Evolutionary conservation across 35 echinoderm and acorn worm species (phyloP).

Genomic region (Apostichopus parvimensis): DNA sequence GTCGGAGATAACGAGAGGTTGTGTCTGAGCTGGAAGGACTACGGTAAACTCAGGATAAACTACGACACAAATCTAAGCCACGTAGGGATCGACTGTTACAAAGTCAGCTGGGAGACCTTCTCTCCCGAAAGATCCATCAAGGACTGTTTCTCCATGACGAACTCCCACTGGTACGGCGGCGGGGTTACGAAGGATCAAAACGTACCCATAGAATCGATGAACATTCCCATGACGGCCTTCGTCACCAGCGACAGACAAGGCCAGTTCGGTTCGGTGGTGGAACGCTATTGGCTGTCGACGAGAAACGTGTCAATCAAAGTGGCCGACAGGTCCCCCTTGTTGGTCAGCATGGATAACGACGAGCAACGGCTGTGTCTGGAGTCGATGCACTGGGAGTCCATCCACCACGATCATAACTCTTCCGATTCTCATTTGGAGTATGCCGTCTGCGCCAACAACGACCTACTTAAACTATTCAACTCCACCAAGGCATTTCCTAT

Average conservation of each 20-base stretch:
- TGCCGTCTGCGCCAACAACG: conserved; percentile 33
- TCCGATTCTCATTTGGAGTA: conserved; percentile 37
- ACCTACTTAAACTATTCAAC: conserved; percentile 41
- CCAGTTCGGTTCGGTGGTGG: conserved; percentile 42
- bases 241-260: conserved; percentile 48
- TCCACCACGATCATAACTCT: neutral
- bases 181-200: conserved; percentile 43
- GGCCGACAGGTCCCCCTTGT: conserved; percentile 22
- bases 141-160: conserved; percentile 60
- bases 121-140: conserved; percentile 23
- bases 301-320: conserved; percentile 23
- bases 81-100: conserved; percentile 30
- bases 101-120: conserved; percentile 39
- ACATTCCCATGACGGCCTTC: conserved; percentile 41
- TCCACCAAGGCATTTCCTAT: conserved; percentile 26
- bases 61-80: neutral
- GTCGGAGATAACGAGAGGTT: neutral
- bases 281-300: conserved; percentile 56
- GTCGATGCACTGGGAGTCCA: conserved; percentile 38
- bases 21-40: conserved; percentile 49
- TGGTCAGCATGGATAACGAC: conserved; percentile 47
- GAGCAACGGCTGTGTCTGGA: conserved; percentile 42
- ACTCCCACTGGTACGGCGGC: conserved; percentile 65
- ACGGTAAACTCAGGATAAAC: conserved; percentile 21
- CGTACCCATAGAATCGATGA: conserved; percentile 45